Evolutionary conservation across 1,140 invertebrate genomes (phyloP).

Genomic region (Andricus grossulariae): DNA sequence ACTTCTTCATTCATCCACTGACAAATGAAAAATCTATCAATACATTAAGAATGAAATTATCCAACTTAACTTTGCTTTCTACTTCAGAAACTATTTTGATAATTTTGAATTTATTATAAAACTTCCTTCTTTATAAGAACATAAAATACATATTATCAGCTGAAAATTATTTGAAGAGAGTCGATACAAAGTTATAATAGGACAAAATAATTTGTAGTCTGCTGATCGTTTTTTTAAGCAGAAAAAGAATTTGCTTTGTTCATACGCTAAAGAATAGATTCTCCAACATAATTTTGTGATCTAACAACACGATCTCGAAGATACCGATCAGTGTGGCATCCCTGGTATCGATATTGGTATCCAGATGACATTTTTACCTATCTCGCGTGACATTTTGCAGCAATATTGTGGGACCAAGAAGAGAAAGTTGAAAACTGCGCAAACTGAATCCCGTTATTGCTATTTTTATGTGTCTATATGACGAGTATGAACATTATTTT

Average conservation of each 20-base stretch:
- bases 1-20: too few relatives aligned
- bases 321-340: not conserved
- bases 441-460: conserved; percentile 22
- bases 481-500: conserved; percentile 25
- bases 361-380: conserved; percentile 15
- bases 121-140: too few relatives aligned
- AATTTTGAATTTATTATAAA: too few relatives aligned
- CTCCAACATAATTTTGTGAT: conserved; percentile 1
- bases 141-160: not conserved
- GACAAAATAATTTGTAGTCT: conserved; percentile 8
- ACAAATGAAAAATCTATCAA: too few relatives aligned
- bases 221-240: not conserved
- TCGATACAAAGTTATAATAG: not conserved
- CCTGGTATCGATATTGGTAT: conserved; percentile 7
- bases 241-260: conserved; percentile 10
- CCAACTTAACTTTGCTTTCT: too few relatives aligned
- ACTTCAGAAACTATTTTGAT: too few relatives aligned
- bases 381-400: conserved; percentile 7
- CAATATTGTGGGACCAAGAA: conserved; percentile 24
- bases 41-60: too few relatives aligned
- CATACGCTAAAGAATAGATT: not conserved
- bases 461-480: conserved; percentile 5
- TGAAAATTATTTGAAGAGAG: conserved; percentile 3
- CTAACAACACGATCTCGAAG: conserved; percentile 14
- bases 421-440: conserved; percentile 26